These are phyloP conservation scores for Microhierax caerulescens DNA, from an alignment of 2,797 vertebrate genomes.

Conservation along the genomic window DNA sequence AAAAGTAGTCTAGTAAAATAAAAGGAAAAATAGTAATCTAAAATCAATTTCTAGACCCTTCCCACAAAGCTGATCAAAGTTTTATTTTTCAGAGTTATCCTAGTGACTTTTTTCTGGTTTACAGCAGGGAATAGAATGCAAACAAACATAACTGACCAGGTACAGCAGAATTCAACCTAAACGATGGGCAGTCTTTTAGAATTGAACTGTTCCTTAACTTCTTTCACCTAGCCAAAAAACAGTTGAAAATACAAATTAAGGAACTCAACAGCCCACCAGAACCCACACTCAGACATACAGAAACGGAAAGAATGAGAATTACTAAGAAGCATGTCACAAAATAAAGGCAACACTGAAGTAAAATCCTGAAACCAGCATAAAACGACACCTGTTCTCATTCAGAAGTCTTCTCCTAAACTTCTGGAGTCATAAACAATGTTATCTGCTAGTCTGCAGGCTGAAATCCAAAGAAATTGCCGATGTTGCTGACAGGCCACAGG, in stretches of 20 bases:
- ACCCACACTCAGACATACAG: neutral
- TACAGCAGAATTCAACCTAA: neutral
- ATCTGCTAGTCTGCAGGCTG: neutral
- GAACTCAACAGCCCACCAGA: neutral
- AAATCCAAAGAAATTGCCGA: neutral
- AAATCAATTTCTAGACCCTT: neutral
- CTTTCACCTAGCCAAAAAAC: neutral
- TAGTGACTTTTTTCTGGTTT: neutral
- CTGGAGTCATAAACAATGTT: neutral
- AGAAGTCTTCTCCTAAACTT: neutral
- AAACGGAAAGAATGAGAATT: neutral
- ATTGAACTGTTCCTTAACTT: neutral
- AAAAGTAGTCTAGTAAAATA: neutral
- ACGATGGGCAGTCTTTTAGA: neutral
- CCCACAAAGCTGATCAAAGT: neutral
- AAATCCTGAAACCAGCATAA: neutral
- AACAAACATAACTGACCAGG: neutral
- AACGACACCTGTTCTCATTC: neutral
- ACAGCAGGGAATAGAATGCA: neutral
- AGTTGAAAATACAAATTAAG: neutral
- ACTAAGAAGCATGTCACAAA: neutral
- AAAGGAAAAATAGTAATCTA: neutral
- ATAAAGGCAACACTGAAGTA: neutral
- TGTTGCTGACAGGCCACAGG: neutral
- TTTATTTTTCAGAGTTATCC: neutral